Conservation (phyloP, 23 tunicate species). For the Pegea sp. region DNA sequence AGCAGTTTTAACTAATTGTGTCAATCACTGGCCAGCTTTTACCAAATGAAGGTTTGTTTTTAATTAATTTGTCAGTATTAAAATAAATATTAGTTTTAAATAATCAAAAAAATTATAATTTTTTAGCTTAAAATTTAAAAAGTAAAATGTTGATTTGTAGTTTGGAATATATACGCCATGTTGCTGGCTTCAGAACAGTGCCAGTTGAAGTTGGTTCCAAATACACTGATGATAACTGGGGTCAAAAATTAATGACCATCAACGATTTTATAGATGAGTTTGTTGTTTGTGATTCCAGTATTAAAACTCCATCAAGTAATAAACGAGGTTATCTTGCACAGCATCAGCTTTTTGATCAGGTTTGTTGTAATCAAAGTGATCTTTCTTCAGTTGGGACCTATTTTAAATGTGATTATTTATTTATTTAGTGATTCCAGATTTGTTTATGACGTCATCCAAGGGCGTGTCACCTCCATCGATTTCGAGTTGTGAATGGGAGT, state of each 20-base stretch:
- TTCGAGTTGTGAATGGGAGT: constrained; percentile 11
- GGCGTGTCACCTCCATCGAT: constrained; percentile 82
- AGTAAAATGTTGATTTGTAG: constrained; percentile 12
- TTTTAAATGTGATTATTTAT: not conserved
- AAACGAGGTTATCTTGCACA: constrained; percentile 92
- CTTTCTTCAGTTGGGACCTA: not conserved
- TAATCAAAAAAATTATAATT: no score
- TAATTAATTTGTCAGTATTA: no score
- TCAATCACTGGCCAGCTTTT: constrained; percentile 75
- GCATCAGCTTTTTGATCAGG: constrained; percentile 75
- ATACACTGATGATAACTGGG: constrained; percentile 94
- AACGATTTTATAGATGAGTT: constrained; percentile 20
- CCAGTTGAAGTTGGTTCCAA: constrained; percentile 88
- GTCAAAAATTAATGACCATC: constrained; percentile 77
- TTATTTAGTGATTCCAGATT: constrained; percentile 25
- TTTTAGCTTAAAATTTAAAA: no score
- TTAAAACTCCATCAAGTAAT: no score
- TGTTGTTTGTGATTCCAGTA: constrained; percentile 1
- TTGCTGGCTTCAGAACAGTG: constrained; percentile 68
- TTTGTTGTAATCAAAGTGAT: not conserved
- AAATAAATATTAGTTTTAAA: no score
- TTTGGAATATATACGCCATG: constrained; percentile 19
- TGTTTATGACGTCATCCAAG: constrained; percentile 49
- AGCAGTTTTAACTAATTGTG: constrained; percentile 21
- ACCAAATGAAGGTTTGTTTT: constrained; percentile 32